These are phyloP conservation scores for Oscarella lobularis DNA, from an alignment of 37 sponge, comb jelly and placozoan species.

Conservation along the genomic window DNA sequence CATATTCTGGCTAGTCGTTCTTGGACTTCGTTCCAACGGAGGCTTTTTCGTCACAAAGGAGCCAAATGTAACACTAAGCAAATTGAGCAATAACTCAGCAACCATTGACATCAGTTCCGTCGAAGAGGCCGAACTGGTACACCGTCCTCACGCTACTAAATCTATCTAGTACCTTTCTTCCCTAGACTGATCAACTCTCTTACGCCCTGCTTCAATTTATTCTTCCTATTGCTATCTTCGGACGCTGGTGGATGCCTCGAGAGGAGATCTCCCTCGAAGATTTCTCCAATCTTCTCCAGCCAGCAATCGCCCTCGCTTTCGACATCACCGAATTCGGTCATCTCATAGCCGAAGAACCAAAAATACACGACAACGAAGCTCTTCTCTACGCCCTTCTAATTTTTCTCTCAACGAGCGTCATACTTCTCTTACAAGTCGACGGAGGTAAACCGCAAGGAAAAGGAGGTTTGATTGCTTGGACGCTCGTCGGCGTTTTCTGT, in stretches of 20 bases:
- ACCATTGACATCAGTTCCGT: too few species aligned
- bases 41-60: too few species aligned
- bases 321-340: neutral
- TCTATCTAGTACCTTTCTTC: too few species aligned
- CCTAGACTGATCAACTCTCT: neutral
- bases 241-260: neutral
- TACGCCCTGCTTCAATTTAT: neutral
- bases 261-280: neutral
- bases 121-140: too few species aligned
- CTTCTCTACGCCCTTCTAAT: neutral
- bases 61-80: too few species aligned
- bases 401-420: neutral
- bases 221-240: neutral
- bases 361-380: neutral
- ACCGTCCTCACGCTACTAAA: too few species aligned
- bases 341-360: neutral
- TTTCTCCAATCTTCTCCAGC: neutral
- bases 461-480: neutral
- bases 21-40: too few species aligned
- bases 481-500: neutral
- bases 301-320: neutral
- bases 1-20: neutral
- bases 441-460: neutral
- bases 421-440: neutral
- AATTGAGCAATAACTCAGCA: too few species aligned